A percentile compares a stretch with the other conserved stretches of the same genome.
Evolutionary conservation across 2,888 invertebrate genomes (phyloP).

Genomic region (Cataglyphis livida): DNA sequence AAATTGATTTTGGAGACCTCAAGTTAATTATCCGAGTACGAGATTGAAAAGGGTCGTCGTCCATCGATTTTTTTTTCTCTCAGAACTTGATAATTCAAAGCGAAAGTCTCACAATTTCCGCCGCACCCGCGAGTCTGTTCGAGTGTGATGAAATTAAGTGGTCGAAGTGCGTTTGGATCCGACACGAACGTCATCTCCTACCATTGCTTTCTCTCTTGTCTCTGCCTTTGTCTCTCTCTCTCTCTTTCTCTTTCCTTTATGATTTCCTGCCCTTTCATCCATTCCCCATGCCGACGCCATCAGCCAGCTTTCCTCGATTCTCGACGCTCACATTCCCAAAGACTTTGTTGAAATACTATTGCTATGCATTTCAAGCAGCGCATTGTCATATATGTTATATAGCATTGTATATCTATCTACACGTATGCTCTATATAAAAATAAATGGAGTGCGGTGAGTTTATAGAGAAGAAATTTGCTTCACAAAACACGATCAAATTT

Average conservation of each 20-base stretch:
- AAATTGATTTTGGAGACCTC: not conserved
- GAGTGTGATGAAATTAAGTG: constrained; percentile 71
- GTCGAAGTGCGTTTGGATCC: constrained; percentile 65
- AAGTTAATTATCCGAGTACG: constrained; percentile 32
- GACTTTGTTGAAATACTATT: constrained; percentile 58
- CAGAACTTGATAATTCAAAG: constrained; percentile 47
- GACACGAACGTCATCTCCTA: constrained; percentile 61
- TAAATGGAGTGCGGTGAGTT: constrained; percentile 14
- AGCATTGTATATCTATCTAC: not conserved
- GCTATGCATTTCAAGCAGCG: constrained; percentile 35
- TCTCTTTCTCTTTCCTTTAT: not conserved
- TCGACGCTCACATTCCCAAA: constrained; percentile 40
- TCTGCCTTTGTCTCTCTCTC: not conserved
- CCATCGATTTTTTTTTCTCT: constrained; percentile 4
- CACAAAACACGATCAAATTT: not conserved
- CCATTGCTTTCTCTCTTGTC: constrained; percentile 46
- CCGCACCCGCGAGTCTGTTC: constrained; percentile 55
- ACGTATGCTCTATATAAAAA: constrained; percentile 37
- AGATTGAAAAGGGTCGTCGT: not conserved
- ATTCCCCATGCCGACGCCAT: constrained; percentile 36
- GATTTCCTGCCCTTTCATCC: constrained; percentile 57
- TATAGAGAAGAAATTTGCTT: constrained; percentile 19
- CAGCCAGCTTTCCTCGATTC: constrained; percentile 45
- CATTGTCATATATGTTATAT: constrained; percentile 1
- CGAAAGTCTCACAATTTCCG: constrained; percentile 61